A percentile compares a stretch with the other conserved stretches of the same genome.
Evolutionary conservation across 1,140 invertebrate species (phyloP).

Genomic region (Agrilus planipennis): DNA sequence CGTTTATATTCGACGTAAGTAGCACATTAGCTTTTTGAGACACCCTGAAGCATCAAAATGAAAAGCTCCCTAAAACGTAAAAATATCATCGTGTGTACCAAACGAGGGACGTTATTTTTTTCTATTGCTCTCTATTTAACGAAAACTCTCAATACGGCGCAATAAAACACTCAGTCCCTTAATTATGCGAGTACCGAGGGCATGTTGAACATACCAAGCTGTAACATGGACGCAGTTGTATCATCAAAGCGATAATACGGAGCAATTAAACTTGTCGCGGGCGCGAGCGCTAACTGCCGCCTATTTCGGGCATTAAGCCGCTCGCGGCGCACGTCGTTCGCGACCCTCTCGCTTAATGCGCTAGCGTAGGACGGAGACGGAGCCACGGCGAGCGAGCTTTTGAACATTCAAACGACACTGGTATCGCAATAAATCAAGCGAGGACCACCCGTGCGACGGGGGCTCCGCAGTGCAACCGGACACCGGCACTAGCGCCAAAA

Average conservation of each 20-base stretch:
- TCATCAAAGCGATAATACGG: conserved; percentile 13
- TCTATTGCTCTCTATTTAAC: too few species aligned
- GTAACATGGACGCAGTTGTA: background rate
- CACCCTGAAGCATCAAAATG: too few species aligned
- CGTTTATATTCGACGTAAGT: too few species aligned
- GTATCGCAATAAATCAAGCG: conserved; percentile 31
- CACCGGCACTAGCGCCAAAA: conserved; percentile 33
- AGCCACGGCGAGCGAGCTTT: background rate
- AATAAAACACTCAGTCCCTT: too few species aligned
- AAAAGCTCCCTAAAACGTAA: too few species aligned
- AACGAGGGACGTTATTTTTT: too few species aligned
- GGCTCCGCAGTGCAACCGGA: conserved; percentile 22
- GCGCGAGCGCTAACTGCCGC: conserved; percentile 11
- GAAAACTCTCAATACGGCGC: too few species aligned
- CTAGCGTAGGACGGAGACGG: background rate
- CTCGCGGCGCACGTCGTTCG: background rate
- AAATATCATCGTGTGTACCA: too few species aligned
- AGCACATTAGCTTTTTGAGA: too few species aligned
- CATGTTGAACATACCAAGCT: too few species aligned
- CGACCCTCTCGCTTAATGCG: too few species aligned
- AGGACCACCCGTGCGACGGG: conserved; percentile 28
- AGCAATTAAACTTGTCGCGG: conserved; percentile 18
- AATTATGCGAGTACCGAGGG: too few species aligned
- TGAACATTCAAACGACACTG: conserved; percentile 29
- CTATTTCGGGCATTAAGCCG: conserved; percentile 5